Conservation (phyloP, 1,140 invertebrate species). For the Macrobrachium nipponense region DNA sequence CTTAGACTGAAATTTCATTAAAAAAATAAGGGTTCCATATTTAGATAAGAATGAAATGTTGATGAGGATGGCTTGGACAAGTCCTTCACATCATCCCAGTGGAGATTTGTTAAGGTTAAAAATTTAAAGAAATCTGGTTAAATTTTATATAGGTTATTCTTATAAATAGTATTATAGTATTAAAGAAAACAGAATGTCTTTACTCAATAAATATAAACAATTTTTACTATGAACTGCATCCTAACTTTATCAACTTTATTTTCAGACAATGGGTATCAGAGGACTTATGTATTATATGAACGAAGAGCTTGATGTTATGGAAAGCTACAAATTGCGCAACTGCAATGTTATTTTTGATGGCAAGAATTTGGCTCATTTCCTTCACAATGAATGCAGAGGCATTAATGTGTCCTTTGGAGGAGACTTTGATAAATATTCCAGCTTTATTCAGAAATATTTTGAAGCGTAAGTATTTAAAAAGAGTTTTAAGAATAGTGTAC, state of each 20-base stretch:
- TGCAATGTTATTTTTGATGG: constrained; percentile 44
- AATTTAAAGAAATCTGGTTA: neutral
- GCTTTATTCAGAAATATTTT: constrained; percentile 29
- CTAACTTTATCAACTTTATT: neutral
- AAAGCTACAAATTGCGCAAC: constrained; percentile 24
- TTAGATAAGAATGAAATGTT: too few relatives aligned
- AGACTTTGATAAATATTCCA: constrained; percentile 55
- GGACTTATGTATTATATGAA: constrained; percentile 35
- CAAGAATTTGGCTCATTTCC: constrained; percentile 46
- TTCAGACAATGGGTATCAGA: constrained; percentile 44
- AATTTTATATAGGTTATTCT: neutral
- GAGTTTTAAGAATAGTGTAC: neutral
- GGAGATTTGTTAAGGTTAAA: too few relatives aligned
- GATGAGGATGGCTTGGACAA: too few relatives aligned
- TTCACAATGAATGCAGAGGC: constrained; percentile 43
- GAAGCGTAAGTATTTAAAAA: constrained; percentile 19
- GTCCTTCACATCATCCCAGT: too few relatives aligned
- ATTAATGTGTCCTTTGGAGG: constrained; percentile 47
- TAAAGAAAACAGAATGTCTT: too few relatives aligned
- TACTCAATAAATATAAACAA: neutral
- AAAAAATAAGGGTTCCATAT: too few relatives aligned
- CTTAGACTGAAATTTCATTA: too few relatives aligned
- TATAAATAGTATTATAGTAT: neutral
- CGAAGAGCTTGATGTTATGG: constrained; percentile 30
- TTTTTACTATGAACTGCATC: too few relatives aligned